These are phyloP conservation scores for Phrynocephalus forsythii DNA, from an alignment of 2,797 vertebrate genomes.

Conservation along the genomic window DNA sequence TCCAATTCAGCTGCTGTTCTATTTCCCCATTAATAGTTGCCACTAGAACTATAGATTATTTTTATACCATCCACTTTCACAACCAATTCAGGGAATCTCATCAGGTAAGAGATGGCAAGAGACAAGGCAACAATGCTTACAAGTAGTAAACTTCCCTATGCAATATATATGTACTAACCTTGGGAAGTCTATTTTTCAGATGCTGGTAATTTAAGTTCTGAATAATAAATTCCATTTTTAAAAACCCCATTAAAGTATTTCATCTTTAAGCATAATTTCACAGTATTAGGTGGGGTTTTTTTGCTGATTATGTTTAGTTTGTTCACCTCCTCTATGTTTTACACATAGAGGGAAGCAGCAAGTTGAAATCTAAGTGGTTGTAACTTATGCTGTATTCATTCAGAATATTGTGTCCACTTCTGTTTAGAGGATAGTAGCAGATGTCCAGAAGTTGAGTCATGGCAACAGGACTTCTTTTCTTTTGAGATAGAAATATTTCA, in stretches of 20 bases:
- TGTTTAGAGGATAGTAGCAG: too few species aligned
- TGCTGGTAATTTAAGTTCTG: neutral
- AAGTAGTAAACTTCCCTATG: neutral
- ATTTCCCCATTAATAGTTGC: constrained; percentile 23
- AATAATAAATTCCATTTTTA: neutral
- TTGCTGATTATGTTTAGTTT: neutral
- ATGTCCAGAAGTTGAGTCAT: too few species aligned
- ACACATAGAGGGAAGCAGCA: neutral
- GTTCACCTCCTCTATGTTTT: neutral
- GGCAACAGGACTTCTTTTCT: too few species aligned
- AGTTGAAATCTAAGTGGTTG: neutral
- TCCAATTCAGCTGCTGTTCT: neutral
- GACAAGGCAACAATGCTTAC: neutral
- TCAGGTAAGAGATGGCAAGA: neutral
- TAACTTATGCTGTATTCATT: neutral
- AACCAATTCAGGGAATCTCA: constrained; percentile 10
- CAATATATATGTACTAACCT: neutral
- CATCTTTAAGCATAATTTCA: neutral
- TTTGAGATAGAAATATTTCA: too few species aligned
- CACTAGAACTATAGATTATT: neutral
- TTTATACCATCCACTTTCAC: neutral
- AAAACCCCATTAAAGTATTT: neutral
- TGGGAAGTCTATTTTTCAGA: neutral
- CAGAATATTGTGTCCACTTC: too few species aligned
- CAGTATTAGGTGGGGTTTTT: neutral